Evolutionary conservation across 1,140 invertebrate genomes (phyloP).

Genomic region (Trichonephila clavipes): DNA sequence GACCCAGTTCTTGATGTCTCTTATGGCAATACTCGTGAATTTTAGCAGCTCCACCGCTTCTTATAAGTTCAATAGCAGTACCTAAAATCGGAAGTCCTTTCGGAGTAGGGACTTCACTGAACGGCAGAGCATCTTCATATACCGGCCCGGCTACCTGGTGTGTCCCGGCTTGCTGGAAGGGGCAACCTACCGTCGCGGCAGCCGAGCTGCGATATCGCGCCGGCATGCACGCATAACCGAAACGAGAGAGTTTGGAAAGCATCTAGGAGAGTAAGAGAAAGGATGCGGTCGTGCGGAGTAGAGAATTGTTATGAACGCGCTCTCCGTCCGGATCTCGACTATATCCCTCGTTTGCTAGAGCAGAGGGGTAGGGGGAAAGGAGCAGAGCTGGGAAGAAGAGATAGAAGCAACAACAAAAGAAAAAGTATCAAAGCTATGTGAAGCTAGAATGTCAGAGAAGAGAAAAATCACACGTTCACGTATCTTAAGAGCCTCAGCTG

Average conservation of each 20-base stretch:
- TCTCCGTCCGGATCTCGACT: constrained; percentile 27
- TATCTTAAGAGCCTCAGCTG: not conserved
- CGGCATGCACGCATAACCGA: not conserved
- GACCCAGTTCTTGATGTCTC: constrained; percentile 87
- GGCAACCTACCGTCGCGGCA: constrained; percentile 25
- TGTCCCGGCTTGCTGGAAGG: not conserved
- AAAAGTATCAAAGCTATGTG: not conserved
- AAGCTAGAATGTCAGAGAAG: not conserved
- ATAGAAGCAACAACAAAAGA: not conserved
- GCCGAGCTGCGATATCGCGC: not conserved
- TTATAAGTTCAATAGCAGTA: constrained; percentile 82
- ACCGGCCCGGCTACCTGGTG: too few relatives aligned
- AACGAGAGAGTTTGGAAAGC: not conserved
- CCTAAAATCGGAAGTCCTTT: constrained; percentile 84
- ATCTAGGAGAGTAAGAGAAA: constrained; percentile 27
- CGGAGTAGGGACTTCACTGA: constrained; percentile 80
- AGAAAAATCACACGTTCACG: not conserved
- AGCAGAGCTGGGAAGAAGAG: not conserved
- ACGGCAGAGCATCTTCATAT: constrained; percentile 26
- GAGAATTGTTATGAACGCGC: not conserved
- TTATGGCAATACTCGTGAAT: constrained; percentile 88
- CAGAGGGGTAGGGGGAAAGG: not conserved
- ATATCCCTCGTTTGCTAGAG: constrained; percentile 3
- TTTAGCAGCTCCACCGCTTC: constrained; percentile 82
- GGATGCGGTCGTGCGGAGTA: not conserved